Base-by-base conservation (phyloP, 2,797 vertebrate species). In the Leptoclinus maculatus region DNA sequence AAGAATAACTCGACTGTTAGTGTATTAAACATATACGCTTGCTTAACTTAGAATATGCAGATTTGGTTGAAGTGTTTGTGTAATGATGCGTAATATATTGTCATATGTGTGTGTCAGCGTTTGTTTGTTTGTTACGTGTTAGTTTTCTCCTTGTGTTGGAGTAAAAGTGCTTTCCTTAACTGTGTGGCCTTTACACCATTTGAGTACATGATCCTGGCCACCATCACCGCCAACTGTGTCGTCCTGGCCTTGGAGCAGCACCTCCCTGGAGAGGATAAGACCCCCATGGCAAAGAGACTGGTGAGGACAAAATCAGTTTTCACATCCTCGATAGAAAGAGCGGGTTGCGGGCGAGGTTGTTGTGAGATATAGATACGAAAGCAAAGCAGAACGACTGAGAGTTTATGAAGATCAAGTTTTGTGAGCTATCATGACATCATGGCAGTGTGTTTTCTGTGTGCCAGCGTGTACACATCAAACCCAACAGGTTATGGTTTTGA, bases 191-290 rank as follows among this genome's bases (percentile, higher is more conserved):
- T 90, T 93, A 99, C 98, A 95, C 98, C 98, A 0, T 99, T 99
- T 14, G 98, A 99, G 93, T 99, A 99, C 91, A 99, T 99, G 98
- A 99, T 99, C 93, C 94, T 99, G 93, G 97, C 98, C 25, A 99
- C 97, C 88, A 99, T 99, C 93, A 99, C 99, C 27, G 98, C 98
- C 89, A 99, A 99, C 95, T 99, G 97, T 92, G 97, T 99, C 0
- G 98, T 99, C 73, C 92, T 99, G 92, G 98, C 98, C 29, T 89
- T 99, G 88, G 98, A 99, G 90, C 98, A 99, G 91, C 98, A 99
- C 85, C 97, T 99, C 47, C 98, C 98, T 0, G 97, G 98, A 88
- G 98, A 99, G 7, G 98, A 99, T 88, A 99, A 99, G 95, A 99
- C 98, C 0, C 98, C 98, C 17, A 99, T 99, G 98, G 97, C 98